phyloP scores from a whole-genome alignment of 1,140 invertebrate genomes.

The Drosophila biarmipes region DNA sequence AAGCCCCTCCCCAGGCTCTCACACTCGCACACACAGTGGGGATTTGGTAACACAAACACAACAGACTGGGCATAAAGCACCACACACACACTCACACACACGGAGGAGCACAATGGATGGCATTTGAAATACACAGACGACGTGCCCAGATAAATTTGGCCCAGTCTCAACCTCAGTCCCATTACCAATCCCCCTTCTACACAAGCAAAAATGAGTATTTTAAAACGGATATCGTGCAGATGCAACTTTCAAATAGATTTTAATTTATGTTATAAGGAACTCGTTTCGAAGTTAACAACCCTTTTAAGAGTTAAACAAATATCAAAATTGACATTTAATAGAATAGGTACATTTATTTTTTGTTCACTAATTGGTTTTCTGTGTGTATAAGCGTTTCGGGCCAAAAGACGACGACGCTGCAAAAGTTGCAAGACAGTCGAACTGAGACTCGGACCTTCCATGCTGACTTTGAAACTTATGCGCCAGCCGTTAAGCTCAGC shows the following conservation, averaged over 20 bases:
- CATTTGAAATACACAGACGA: conserved; percentile 68
- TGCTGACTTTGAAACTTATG: conserved; percentile 78
- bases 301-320: neutral
- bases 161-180: conserved; percentile 9
- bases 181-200: conserved; percentile 4
- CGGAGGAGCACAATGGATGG: conserved; percentile 44
- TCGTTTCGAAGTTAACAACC: neutral
- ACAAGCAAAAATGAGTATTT: neutral
- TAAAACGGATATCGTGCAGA: neutral
- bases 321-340: too few relatives aligned
- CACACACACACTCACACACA: conserved; percentile 25
- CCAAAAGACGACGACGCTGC: conserved; percentile 61
- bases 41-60: conserved; percentile 72
- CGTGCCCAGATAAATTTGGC: conserved; percentile 71
- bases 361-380: neutral
- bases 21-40: conserved; percentile 18
- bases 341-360: too few relatives aligned
- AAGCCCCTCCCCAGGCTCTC: conserved; percentile 33
- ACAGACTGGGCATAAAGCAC: conserved; percentile 75
- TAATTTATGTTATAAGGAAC: too few relatives aligned
- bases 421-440: conserved; percentile 66
- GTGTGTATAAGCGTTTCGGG: conserved; percentile 11
- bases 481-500: conserved; percentile 69
- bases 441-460: conserved; percentile 38
- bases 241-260: too few relatives aligned